Base-by-base conservation (phyloP, 2,888 invertebrate species). In the Gryllus longicercus region DNA sequence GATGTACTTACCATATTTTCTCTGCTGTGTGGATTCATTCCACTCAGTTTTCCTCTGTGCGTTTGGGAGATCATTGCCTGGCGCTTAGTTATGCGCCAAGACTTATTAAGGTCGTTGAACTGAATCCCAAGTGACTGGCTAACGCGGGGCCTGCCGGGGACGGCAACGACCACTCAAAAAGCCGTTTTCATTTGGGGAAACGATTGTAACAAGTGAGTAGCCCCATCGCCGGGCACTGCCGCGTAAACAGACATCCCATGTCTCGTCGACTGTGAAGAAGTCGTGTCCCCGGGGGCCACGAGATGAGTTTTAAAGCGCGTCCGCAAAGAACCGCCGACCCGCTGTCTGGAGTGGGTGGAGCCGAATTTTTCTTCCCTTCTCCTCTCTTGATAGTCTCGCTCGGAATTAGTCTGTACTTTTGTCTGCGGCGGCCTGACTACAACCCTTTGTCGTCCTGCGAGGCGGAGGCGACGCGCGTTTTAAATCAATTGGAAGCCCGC, bases 101-200 rank as follows among this genome's bases (percentile, higher is more conserved):
- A n/a, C 63, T n/a, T 63, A 63, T 63, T 12, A 63, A 63, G 63
- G n/a, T 63, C 63, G n/a, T 18, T n/a, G 63, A 63, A n/a, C 16
- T 18, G 63, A 14, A 16, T 16, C 16, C 10, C 5, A n/a, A 63
- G 16, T 11, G 14, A 8, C n/a, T 16, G 63, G 63, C 63, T 3
- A 14, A 18, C 16, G 63, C 63, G 14, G 14, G 63, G 14, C 16
- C n/a, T n/a, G 14, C 16, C 63, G 16, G 14, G n/a, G 16, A 18
- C 16, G 0, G 63, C 63, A 5, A 63, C 63, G n/a, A 8, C 63
- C 63, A 63, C 63, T 63, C 63, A 63, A 63, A 63, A 63, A 63
- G 63, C 63, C 63, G 63, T 63, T 63, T 63, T 63, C 63, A 63
- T 63, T 63, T 63, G n/a, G 63, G 63, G 63, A 63, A 21, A 63